A percentile compares a stretch with the other conserved stretches of the same genome.
phyloP scores from a whole-genome alignment of 2,797 vertebrate genomes.

The Onychomys torridus region DNA sequence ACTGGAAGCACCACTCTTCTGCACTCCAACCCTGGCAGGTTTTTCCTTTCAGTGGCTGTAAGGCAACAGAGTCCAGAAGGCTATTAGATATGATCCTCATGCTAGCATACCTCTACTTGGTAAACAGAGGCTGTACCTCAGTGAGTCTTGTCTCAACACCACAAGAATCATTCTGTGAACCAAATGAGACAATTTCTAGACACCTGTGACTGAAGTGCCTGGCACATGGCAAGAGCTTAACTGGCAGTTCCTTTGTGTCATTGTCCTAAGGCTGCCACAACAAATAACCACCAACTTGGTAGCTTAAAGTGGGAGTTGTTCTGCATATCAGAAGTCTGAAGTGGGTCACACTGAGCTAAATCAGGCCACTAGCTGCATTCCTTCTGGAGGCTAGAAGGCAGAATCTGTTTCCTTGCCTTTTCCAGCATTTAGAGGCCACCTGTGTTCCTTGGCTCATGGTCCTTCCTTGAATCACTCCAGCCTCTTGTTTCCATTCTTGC shows the following conservation, averaged over 20 bases:
- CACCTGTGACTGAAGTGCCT: not conserved
- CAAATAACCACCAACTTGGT: not conserved
- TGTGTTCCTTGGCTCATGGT: not conserved
- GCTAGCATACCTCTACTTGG: not conserved
- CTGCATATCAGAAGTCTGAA: slow-evolving; percentile 20
- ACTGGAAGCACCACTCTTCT: not conserved
- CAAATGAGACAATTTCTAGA: not conserved
- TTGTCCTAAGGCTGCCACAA: not conserved
- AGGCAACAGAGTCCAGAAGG: not conserved
- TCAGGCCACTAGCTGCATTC: not conserved
- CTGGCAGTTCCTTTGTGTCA: not conserved
- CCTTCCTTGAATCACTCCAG: not conserved
- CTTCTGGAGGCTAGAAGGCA: not conserved
- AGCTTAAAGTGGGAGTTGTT: not conserved
- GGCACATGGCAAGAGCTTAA: not conserved
- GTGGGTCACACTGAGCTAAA: not conserved
- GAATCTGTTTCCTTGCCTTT: not conserved
- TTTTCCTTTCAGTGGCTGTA: not conserved
- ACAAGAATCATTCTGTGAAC: not conserved
- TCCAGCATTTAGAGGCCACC: not conserved
- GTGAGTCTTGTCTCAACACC: not conserved
- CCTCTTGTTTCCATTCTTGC: not conserved
- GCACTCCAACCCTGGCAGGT: not conserved
- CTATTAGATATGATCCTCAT: not conserved
- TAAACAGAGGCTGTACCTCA: not conserved